These are phyloP conservation scores for Trachemys scripta DNA, from an alignment of 2,113 vertebrate genomes.

Conservation along the genomic window DNA sequence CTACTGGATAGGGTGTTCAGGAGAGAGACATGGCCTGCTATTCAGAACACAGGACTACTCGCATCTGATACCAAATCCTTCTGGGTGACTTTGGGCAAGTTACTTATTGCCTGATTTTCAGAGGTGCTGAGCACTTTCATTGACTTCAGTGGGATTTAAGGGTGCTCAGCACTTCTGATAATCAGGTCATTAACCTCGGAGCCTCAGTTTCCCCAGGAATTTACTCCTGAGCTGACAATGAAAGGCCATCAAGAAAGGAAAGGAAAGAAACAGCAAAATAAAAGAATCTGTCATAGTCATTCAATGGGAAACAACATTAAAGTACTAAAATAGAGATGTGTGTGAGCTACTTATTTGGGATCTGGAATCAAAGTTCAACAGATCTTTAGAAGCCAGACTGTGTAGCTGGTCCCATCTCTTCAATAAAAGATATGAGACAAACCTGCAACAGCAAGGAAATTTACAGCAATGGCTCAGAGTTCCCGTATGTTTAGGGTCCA, in stretches of 20 bases:
- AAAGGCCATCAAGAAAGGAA: no score
- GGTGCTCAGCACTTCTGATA: no score
- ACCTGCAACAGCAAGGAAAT: rapidly evolving
- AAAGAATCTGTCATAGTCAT: neutral
- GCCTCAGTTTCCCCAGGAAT: no score
- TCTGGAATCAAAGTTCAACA: neutral
- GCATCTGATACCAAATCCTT: neutral
- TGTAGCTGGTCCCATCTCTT: rapidly evolving
- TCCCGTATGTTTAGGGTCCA: neutral
- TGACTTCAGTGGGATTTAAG: no score
- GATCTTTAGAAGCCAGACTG: neutral
- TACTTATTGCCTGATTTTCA: no score
- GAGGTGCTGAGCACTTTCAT: no score
- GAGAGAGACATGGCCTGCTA: neutral
- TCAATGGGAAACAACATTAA: conserved; percentile 1
- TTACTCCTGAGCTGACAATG: no score
- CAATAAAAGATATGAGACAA: neutral
- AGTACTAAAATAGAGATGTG: neutral
- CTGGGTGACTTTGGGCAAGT: no score
- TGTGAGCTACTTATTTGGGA: neutral
- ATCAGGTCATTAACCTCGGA: no score
- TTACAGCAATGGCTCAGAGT: neutral
- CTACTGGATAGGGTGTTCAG: rapidly evolving
- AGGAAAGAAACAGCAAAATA: neutral
- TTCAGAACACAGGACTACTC: neutral